Conservation (phyloP, 2,113 vertebrate genomes). For the Himantopus leucocephalus region DNA sequence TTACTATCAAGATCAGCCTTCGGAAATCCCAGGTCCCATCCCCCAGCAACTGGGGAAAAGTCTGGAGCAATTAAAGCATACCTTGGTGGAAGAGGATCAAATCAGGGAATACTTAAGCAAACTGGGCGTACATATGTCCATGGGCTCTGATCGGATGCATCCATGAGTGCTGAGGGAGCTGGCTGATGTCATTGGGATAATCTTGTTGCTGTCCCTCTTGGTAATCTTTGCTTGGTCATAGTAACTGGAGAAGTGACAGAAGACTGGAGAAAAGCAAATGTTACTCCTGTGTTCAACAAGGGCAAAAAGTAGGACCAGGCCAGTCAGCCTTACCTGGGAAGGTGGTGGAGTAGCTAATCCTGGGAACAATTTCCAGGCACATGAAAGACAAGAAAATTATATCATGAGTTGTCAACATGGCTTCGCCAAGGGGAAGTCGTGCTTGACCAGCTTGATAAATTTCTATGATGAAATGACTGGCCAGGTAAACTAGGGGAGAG, state of each 20-base stretch:
- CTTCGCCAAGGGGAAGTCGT: neutral
- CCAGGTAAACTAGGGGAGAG: neutral
- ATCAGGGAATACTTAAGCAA: neutral
- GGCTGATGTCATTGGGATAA: neutral
- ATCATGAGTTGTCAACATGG: neutral
- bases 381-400: neutral
- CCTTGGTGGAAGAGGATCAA: neutral
- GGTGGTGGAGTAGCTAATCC: neutral
- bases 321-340: neutral
- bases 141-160: neutral
- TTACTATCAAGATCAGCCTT: neutral
- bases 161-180: neutral
- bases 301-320: neutral
- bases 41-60: neutral
- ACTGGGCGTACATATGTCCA: neutral
- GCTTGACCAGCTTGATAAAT: neutral
- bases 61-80: neutral
- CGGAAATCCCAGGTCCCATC: neutral
- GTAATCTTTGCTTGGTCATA: neutral
- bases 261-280: neutral
- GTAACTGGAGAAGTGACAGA: neutral
- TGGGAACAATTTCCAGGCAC: neutral
- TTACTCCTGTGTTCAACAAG: neutral
- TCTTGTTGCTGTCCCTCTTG: neutral
- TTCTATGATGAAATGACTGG: neutral